phyloP scores from a whole-genome alignment of 2,797 vertebrate species.

The Typhlichthys subterraneus region DNA sequence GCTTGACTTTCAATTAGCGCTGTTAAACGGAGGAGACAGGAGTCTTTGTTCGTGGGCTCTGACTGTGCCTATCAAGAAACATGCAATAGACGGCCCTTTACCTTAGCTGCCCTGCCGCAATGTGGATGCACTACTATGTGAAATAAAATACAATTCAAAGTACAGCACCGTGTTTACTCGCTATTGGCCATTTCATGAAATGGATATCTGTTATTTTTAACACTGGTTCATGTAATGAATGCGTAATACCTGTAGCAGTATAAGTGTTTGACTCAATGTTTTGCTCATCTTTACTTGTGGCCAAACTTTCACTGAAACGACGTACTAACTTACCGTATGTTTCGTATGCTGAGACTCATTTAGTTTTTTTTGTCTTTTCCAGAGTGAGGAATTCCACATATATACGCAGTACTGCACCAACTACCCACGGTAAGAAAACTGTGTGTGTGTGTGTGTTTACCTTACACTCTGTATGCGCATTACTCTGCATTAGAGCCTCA shows the following conservation, averaged over 20 bases:
- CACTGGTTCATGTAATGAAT: too few species aligned
- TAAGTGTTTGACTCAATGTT: too few species aligned
- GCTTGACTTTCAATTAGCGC: constrained; percentile 59
- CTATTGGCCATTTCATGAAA: too few species aligned
- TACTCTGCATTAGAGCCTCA: too few species aligned
- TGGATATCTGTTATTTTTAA: not conserved
- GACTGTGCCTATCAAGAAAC: constrained; percentile 37
- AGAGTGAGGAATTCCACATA: constrained; percentile 86
- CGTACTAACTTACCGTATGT: not conserved
- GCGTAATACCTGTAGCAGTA: too few species aligned
- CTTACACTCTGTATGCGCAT: not conserved
- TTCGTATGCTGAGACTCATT: constrained; percentile 13
- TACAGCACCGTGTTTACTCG: too few species aligned
- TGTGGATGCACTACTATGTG: not conserved
- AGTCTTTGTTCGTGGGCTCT: constrained; percentile 41
- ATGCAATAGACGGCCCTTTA: constrained; percentile 26
- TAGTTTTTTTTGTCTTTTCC: constrained; percentile 35
- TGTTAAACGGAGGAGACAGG: constrained; percentile 39
- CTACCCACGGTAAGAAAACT: constrained; percentile 86
- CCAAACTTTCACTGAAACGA: too few species aligned
- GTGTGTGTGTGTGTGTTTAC: constrained; percentile 16
- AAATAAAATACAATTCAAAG: not conserved
- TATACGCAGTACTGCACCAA: constrained; percentile 97
- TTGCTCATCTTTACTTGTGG: too few species aligned
- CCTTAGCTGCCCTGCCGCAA: constrained; percentile 23